These are phyloP conservation scores for Mesorhabditis belari DNA, from an alignment of 2,888 invertebrate species.

Conservation along the genomic window DNA sequence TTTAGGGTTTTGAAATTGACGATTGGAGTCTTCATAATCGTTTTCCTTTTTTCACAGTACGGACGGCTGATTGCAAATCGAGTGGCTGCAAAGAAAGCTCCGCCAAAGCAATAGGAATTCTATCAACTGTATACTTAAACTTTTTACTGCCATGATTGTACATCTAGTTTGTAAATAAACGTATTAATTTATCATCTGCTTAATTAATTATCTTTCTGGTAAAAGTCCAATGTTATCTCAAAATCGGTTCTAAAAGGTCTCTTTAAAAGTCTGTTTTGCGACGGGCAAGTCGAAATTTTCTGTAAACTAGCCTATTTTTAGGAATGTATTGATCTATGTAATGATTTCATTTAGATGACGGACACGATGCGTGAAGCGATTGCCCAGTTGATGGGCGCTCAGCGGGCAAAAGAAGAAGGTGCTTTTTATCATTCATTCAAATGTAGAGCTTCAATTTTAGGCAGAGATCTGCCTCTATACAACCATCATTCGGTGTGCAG, in stretches of 20 bases:
- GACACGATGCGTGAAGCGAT: slow-evolving; percentile 88
- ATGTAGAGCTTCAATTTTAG: slow-evolving; percentile 5
- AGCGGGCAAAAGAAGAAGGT: slow-evolving; percentile 65
- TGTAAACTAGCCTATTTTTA: too few species aligned
- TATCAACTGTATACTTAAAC: background rate
- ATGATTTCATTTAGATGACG: too few species aligned
- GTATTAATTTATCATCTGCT: too few species aligned
- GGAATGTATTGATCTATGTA: background rate
- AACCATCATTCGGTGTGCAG: slow-evolving; percentile 72
- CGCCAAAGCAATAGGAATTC: background rate
- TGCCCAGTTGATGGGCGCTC: slow-evolving; percentile 87
- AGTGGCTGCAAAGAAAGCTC: slow-evolving; percentile 22
- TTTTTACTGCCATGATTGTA: slow-evolving; percentile 1
- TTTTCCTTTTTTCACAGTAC: slow-evolving; percentile 33
- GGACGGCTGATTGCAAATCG: slow-evolving; percentile 29
- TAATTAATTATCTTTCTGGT: too few species aligned
- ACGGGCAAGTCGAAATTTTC: too few species aligned
- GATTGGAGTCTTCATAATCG: slow-evolving; percentile 29
- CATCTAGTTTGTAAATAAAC: too few species aligned
- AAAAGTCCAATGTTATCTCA: too few species aligned
- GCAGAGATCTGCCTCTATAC: slow-evolving; percentile 40
- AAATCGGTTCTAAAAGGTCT: background rate
- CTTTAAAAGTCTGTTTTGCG: too few species aligned
- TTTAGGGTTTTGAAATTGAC: slow-evolving; percentile 31
- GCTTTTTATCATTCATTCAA: background rate